Base-by-base conservation (phyloP, 2,113 vertebrate genomes). In the Ceuthmochares aereus region DNA sequence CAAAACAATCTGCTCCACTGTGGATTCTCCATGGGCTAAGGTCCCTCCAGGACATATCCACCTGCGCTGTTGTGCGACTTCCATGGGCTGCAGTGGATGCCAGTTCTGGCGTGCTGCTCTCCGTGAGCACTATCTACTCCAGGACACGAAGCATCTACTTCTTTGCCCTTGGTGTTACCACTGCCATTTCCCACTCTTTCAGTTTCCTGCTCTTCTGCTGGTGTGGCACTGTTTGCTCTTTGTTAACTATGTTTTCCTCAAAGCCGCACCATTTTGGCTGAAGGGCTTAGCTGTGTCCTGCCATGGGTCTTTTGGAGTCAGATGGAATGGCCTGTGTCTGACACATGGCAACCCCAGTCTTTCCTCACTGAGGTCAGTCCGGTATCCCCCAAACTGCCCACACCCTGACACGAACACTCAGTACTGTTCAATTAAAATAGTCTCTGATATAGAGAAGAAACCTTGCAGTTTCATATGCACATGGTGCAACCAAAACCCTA, bases 21-120 rank as follows among this genome's bases (percentile, higher is more conserved):
- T n/a, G 30, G 25, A 27, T 58, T 85, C 12, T 85, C 18, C 34
- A 3, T 1, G 0, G 3, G 23, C 55, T 30, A 3, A 36, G n/a
- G 43, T 47, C 20, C 29, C 12, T 60, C 26, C 49, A 6, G 10
- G 34, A 32, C 22, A 26, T 36, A 63, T 5, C 34, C 18, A 32
- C 29, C 20, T 77, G 32, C 34, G n/a, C 29, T 56, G 17, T 9
- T 36, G 14, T 15, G 60, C 17, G 25, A 74, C 23, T 13, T 85
- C 22, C 45, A 14, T 0, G 5, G 52, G 8, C 69, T 73, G 12
- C 32, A 40, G 18, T 13, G 22, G 7, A 18, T 79, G 14, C 22
- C 1, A 2, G 15, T 16, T 78, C 51, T n/a, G 43, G 3, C 0
- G 0, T 58, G 27, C 42, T 58, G 74, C 47, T 80, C 3, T 1